phyloP scores from a whole-genome alignment of 2,797 vertebrate species.

The Chrosomus eos region DNA sequence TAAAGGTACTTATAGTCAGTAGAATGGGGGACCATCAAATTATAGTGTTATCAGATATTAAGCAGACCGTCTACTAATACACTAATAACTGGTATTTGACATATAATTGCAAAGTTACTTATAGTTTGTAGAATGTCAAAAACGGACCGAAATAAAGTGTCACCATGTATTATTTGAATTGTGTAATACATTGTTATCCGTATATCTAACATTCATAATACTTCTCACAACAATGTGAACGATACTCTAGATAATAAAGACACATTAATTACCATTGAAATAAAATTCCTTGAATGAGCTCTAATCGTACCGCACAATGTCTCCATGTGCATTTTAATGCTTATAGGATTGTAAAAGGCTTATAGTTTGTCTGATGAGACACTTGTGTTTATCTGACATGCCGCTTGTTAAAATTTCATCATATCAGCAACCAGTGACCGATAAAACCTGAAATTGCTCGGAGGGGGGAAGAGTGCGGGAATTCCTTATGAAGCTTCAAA shows the following conservation, averaged over 20 bases:
- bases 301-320: background rate
- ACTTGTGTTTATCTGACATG: constrained; percentile 70
- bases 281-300: background rate
- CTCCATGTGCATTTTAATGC: background rate
- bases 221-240: background rate
- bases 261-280: background rate
- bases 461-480: constrained; percentile 42
- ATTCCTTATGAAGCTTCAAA: constrained; percentile 70
- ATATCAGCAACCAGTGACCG: constrained; percentile 76
- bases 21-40: background rate
- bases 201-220: background rate
- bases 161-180: background rate
- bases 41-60: too few relatives aligned
- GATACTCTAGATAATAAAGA: background rate
- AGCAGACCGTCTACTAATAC: too few relatives aligned
- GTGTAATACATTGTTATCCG: background rate
- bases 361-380: constrained; percentile 65
- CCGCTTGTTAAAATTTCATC: constrained; percentile 78
- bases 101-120: too few relatives aligned
- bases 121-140: too few relatives aligned
- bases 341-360: constrained; percentile 41
- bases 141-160: background rate
- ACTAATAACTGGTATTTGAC: too few relatives aligned
- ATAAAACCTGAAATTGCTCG: constrained; percentile 76
- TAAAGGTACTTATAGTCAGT: background rate